Base-by-base conservation (phyloP, 2,113 vertebrate species). In the Calyptommatus sinebrachiatus region DNA sequence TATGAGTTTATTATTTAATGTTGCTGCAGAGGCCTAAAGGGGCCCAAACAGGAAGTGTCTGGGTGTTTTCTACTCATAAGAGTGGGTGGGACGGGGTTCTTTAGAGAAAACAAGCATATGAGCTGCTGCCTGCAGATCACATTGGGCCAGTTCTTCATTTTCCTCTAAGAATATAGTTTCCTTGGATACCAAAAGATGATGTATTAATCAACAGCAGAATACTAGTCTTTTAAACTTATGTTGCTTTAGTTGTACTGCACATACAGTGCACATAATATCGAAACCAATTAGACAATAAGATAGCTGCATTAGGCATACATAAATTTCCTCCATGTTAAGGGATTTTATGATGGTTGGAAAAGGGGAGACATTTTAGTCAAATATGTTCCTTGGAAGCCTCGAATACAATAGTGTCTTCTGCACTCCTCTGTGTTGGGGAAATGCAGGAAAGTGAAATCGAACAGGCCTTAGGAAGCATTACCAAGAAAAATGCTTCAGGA, bases 41-140 rank as follows among this genome's bases (percentile, higher is more conserved):
- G 84, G 90, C 57, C 73, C 85, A 92, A 89, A 90, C 87, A 90
- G 89, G 87, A 93, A 91, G 74, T 0, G 71, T 77, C 82, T 89
- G 85, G 86, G 83, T 75, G 74, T 89, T 91, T 79, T 91, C 89
- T 82, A 79, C 82, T 84, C 81, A 72, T 85, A n/a, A 73, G 77
- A 84, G 65, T 84, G 83, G 83, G 80, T 93, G 86, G 84, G 77
- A 91, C 76, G 80, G 82, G 81, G 81, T 67, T 75, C 86, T 88
- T 87, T 14, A 57, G 81, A 88, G 87, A 88, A 93, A 89, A 79
- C 81, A 85, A 91, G 28, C 88, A 82, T 80, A 79, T 76, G 31
- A 83, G 65, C 86, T 89, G 65, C 86, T 89, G 88, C 83, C 86
- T 93, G 88, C 82, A 80, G 80, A 88, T 86, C 78, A 73, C 67